Percentiles rank a stretch among this genome's conserved stretches.
phyloP scores from a whole-genome alignment of 1,140 invertebrate species.

The Proales similis region DNA sequence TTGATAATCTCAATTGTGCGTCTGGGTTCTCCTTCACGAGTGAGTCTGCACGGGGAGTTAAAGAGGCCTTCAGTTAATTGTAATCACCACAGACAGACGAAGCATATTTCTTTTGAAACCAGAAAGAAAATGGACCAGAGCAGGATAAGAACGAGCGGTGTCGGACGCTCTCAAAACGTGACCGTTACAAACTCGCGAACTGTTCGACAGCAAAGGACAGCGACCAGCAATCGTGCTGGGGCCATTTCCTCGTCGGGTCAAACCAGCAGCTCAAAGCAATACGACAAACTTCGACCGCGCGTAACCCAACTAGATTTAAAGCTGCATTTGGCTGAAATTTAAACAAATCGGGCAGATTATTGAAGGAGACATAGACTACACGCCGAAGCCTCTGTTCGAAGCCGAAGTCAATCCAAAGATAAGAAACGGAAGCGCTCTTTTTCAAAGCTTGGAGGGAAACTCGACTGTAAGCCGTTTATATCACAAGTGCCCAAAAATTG shows the following conservation, averaged over 20 bases:
- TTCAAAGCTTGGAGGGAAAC: conserved; percentile 36
- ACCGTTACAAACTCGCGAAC: conserved; percentile 14
- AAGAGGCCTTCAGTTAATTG: too few species aligned
- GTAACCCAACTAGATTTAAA: background rate
- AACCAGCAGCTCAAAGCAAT: conserved; percentile 13
- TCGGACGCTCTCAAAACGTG: conserved; percentile 14
- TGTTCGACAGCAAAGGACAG: conserved; percentile 13
- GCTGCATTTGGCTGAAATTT: background rate
- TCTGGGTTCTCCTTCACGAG: too few species aligned
- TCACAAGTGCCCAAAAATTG: background rate
- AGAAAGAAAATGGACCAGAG: too few species aligned
- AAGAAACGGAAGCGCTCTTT: conserved; percentile 32
- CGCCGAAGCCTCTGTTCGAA: conserved; percentile 24
- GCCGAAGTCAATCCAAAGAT: background rate
- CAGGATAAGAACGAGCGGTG: conserved; percentile 18
- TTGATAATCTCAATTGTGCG: too few species aligned
- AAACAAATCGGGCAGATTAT: background rate
- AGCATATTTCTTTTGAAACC: too few species aligned
- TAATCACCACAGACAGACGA: too few species aligned
- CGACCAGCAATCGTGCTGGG: conserved; percentile 19
- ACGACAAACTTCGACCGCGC: conserved; percentile 10
- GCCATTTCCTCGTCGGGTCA: conserved; percentile 29
- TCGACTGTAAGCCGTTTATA: conserved; percentile 23
- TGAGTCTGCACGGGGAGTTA: too few species aligned
- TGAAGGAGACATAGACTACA: conserved; percentile 20